phyloP scores from a whole-genome alignment of 2,888 invertebrate genomes.

The Calameuta pallipes region DNA sequence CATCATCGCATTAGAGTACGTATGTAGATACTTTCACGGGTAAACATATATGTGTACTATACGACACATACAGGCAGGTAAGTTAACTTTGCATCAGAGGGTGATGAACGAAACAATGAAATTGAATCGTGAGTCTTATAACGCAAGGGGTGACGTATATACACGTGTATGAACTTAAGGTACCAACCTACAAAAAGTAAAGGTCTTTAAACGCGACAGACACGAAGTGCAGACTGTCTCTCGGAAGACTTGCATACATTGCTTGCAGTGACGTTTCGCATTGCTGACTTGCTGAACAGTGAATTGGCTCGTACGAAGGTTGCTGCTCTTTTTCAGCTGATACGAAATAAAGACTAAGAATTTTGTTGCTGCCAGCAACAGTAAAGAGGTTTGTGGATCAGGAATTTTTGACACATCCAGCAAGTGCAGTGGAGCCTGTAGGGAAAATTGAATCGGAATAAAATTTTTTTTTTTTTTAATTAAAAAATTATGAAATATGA shows the following conservation, averaged over 20 bases:
- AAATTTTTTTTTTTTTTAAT: too few species aligned
- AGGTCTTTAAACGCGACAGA: conserved; percentile 10
- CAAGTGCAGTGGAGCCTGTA: too few species aligned
- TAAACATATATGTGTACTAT: neutral
- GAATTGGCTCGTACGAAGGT: conserved; percentile 1
- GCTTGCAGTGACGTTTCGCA: neutral
- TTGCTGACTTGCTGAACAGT: conserved; percentile 10
- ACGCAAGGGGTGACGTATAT: conserved; percentile 24
- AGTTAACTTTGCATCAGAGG: neutral
- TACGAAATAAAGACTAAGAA: conserved; percentile 26
- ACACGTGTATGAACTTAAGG: conserved; percentile 14
- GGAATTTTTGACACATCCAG: too few species aligned
- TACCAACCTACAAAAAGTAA: neutral
- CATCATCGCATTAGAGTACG: neutral
- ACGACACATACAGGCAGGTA: neutral
- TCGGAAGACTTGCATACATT: conserved; percentile 23
- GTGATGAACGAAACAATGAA: neutral
- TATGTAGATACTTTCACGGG: neutral
- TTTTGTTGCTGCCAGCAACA: neutral
- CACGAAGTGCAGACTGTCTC: neutral
- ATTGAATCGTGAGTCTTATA: conserved; percentile 6
- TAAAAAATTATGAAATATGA: too few species aligned
- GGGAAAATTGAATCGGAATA: too few species aligned
- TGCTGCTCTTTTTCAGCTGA: conserved; percentile 18
- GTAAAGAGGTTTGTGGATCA: fast-evolving